Percentiles rank a stretch among this genome's conserved stretches.
These are phyloP conservation scores for Archilochus colubris DNA, from an alignment of 2,113 vertebrate species.

Conservation along the genomic window DNA sequence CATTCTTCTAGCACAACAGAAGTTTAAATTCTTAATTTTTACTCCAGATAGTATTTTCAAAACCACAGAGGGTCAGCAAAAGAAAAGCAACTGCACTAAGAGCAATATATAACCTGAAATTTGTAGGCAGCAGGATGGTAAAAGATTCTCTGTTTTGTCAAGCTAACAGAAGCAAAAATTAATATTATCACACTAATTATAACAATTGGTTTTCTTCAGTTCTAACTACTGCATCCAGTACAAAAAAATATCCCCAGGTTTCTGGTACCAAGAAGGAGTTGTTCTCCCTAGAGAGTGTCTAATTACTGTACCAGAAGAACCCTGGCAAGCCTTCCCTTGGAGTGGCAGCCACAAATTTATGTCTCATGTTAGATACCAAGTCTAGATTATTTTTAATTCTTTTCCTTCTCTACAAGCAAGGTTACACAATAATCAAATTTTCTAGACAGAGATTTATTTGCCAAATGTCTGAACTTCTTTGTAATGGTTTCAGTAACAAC, in stretches of 20 bases:
- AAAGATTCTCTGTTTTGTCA: neutral
- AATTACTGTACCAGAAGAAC: neutral
- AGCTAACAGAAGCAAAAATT: neutral
- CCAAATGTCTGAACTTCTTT: neutral
- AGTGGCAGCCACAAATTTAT: neutral
- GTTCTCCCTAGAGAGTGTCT: neutral
- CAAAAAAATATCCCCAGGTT: neutral
- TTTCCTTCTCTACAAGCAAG: constrained; percentile 23
- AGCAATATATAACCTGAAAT: neutral
- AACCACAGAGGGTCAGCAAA: neutral
- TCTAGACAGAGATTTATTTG: constrained; percentile 32
- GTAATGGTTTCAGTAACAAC: neutral
- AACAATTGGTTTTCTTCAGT: neutral
- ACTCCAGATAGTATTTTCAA: neutral
- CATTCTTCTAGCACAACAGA: neutral
- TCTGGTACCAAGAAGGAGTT: neutral
- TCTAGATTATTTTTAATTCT: constrained; percentile 1
- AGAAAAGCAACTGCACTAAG: neutral
- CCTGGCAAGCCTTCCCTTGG: neutral
- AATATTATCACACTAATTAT: neutral
- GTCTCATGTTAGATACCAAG: neutral
- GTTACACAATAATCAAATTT: constrained; percentile 25
- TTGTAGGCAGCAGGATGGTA: neutral
- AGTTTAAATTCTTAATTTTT: neutral
- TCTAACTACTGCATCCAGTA: neutral